A percentile compares a stretch with the other conserved stretches of the same genome.
Evolutionary conservation across 2,888 invertebrate genomes (phyloP).

Genomic region (Xylocampa areola): DNA sequence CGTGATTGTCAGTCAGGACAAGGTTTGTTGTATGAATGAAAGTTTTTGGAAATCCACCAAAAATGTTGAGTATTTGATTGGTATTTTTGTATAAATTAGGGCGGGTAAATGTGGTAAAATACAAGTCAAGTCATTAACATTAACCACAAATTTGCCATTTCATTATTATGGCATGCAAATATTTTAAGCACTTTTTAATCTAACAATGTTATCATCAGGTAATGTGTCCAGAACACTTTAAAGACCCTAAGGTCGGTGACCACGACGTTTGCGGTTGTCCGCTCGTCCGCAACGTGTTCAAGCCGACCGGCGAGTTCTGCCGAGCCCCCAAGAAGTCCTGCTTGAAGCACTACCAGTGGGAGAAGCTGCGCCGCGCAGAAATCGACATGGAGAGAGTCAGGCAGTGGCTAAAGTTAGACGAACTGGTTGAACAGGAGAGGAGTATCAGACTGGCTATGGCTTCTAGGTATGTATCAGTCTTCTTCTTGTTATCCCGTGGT

Average conservation of each 20-base stretch:
- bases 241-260: slow-evolving; percentile 96
- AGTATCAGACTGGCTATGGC: slow-evolving; percentile 93
- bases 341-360: slow-evolving; percentile 98
- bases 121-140: no score
- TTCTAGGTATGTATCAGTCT: slow-evolving; percentile 82
- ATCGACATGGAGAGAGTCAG: slow-evolving; percentile 98
- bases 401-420: slow-evolving; percentile 98
- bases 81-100: no score
- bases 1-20: no score
- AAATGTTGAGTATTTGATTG: no score
- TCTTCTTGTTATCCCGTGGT: no score
- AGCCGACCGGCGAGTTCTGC: slow-evolving; percentile 96
- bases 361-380: slow-evolving; percentile 97
- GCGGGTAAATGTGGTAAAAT: no score
- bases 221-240: slow-evolving; percentile 99
- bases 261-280: slow-evolving; percentile 98
- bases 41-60: no score
- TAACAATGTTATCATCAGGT: slow-evolving; percentile 79
- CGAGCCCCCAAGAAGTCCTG: slow-evolving; percentile 96
- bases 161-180: no score
- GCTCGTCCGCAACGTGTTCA: slow-evolving; percentile 95
- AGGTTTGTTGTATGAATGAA: no score
- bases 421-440: slow-evolving; percentile 97
- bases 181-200: background rate
- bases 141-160: no score